phyloP scores from a whole-genome alignment of 2,113 vertebrate genomes.

The Calonectris borealis region DNA sequence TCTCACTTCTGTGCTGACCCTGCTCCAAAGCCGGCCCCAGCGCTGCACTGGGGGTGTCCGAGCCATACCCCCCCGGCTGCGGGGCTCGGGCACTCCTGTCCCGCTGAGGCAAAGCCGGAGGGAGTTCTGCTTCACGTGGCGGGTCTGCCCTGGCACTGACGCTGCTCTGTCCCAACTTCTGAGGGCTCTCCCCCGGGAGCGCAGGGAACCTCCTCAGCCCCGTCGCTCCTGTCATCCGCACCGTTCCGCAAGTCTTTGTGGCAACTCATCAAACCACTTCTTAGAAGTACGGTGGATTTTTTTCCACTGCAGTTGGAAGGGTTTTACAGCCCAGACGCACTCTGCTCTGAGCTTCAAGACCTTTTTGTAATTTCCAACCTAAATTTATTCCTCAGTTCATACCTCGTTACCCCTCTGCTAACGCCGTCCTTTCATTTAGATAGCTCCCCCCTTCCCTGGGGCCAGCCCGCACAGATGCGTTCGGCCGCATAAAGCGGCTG shows the following conservation, averaged over 20 bases:
- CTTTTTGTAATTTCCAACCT: not conserved
- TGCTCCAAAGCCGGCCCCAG: not conserved
- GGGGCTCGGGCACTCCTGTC: not conserved
- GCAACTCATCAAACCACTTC: not conserved
- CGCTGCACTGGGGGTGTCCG: fast-evolving
- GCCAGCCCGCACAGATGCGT: not conserved
- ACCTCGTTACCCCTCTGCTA: not conserved
- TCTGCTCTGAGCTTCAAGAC: not conserved
- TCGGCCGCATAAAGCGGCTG: not conserved
- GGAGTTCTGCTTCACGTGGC: not conserved
- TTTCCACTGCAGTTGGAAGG: not conserved
- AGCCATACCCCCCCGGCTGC: too few relatives aligned
- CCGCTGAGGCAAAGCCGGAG: not conserved
- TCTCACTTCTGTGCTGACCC: not conserved
- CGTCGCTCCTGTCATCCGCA: not conserved
- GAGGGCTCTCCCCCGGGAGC: not conserved
- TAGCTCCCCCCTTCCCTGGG: not conserved
- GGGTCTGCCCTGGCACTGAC: not conserved
- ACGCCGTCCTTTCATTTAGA: too few relatives aligned
- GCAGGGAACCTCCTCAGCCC: not conserved
- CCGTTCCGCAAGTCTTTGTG: not conserved
- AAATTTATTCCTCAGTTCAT: not conserved
- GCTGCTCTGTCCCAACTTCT: not conserved
- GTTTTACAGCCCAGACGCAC: not conserved
- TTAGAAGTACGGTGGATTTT: not conserved